Conservation (phyloP, 2,888 invertebrate genomes). For the Platycheirus rosarum region DNA sequence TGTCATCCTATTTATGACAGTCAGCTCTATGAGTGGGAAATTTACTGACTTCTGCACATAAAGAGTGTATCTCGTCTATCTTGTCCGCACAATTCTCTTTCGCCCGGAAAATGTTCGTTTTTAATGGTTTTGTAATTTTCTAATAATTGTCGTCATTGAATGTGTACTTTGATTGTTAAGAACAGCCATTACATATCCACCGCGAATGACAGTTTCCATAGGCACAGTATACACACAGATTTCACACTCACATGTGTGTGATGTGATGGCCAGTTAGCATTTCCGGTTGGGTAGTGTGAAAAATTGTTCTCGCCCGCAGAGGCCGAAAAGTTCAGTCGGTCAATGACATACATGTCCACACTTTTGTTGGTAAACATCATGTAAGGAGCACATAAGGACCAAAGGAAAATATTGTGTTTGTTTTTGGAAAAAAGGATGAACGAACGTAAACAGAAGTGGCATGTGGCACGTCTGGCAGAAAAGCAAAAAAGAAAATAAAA, state of each 20-base stretch:
- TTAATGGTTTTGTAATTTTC: conserved; percentile 45
- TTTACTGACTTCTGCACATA: conserved; percentile 8
- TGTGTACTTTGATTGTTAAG: conserved; percentile 9
- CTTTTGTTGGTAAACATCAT: neutral
- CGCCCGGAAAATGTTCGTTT: conserved; percentile 2
- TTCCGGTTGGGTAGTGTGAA: conserved; percentile 62
- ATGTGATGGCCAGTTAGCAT: conserved; percentile 59
- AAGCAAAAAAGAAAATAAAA: no score
- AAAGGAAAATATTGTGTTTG: conserved; percentile 14
- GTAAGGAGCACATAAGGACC: conserved; percentile 27
- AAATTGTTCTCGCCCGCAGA: conserved; percentile 62
- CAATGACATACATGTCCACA: conserved; percentile 30
- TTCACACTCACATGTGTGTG: conserved; percentile 10
- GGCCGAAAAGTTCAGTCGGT: conserved; percentile 64
- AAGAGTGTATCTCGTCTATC: neutral
- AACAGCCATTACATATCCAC: conserved; percentile 30
- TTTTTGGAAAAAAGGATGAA: neutral
- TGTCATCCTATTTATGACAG: conserved; percentile 26
- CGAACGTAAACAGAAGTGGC: neutral
- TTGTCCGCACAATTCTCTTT: neutral
- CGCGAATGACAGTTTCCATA: conserved; percentile 7
- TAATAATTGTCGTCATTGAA: conserved; percentile 37
- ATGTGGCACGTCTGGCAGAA: neutral
- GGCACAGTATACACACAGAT: neutral
- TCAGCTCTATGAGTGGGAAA: neutral